A percentile compares a stretch with the other conserved stretches of the same genome.
phyloP scores from a whole-genome alignment of 2,797 vertebrate species.

The Florisuga fusca region DNA sequence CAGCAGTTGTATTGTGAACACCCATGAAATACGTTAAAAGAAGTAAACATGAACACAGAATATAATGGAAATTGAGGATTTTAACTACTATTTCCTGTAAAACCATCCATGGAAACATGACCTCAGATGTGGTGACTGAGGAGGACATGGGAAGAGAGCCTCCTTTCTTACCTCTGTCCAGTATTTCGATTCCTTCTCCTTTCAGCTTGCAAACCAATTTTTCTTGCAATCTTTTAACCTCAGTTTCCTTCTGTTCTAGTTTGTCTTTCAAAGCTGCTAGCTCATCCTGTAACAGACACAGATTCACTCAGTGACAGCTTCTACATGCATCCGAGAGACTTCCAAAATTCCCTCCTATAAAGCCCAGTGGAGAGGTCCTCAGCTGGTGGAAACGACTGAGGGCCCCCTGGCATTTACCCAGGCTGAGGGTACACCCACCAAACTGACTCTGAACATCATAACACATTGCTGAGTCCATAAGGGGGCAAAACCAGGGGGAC shows the following conservation, averaged over 20 bases:
- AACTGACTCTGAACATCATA: not conserved
- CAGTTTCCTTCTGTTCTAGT: conserved; percentile 89
- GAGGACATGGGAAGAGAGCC: not conserved
- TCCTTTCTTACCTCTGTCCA: conserved; percentile 87
- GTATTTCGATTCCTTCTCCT: conserved; percentile 79
- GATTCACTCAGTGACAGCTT: not conserved
- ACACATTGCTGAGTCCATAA: not conserved
- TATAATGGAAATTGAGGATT: not conserved
- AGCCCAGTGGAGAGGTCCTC: not conserved
- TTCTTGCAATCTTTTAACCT: conserved; percentile 89
- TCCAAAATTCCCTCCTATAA: not conserved
- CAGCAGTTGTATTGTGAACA: not conserved
- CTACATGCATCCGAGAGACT: not conserved
- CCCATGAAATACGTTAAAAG: not conserved
- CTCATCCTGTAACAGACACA: conserved; percentile 87
- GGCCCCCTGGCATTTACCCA: not conserved
- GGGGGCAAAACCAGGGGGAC: not conserved
- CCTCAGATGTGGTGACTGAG: not conserved
- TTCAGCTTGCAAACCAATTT: conserved; percentile 84
- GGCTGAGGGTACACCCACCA: not conserved
- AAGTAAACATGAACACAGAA: not conserved
- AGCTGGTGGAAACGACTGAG: not conserved
- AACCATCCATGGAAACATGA: not conserved
- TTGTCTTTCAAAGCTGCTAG: conserved; percentile 88
- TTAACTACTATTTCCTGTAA: not conserved